Percentiles rank a stretch among this genome's conserved stretches.
These are phyloP conservation scores for Mechanitis mazaeus DNA, from an alignment of 2,888 invertebrate genomes.

Conservation along the genomic window DNA sequence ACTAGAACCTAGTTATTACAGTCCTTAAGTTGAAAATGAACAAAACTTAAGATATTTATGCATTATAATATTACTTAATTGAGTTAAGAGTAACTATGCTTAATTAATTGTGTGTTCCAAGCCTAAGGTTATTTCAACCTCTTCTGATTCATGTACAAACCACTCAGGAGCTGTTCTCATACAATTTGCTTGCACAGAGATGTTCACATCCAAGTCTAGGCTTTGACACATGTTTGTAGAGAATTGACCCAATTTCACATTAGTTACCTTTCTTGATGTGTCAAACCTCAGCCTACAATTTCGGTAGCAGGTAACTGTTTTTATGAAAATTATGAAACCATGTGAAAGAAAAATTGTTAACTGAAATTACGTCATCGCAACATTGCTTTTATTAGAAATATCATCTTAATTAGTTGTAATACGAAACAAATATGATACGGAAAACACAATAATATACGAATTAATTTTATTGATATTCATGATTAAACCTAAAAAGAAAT, in stretches of 20 bases:
- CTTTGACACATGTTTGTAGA: conserved; percentile 7
- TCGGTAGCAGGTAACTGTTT: no score
- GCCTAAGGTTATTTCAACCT: not conserved
- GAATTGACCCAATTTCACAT: conserved; percentile 4
- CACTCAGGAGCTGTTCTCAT: not conserved
- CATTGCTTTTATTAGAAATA: no score
- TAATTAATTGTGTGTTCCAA: not conserved
- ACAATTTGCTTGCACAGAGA: not conserved
- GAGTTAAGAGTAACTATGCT: not conserved
- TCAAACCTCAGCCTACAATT: not conserved
- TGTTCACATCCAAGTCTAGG: conserved; percentile 2
- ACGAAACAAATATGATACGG: no score
- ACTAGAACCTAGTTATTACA: conserved; percentile 41
- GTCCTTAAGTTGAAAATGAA: conserved; percentile 14
- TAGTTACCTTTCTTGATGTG: conserved; percentile 7
- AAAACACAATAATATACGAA: no score
- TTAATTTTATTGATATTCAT: no score
- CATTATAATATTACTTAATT: not conserved
- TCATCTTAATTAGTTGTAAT: no score
- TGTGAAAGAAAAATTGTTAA: no score
- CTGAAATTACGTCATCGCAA: no score
- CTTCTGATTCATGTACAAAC: not conserved
- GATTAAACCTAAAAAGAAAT: no score
- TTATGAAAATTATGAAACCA: no score
- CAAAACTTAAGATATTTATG: conserved; percentile 9